Base-by-base conservation (phyloP, 2,113 vertebrate genomes). In the Equus quagga region DNA sequence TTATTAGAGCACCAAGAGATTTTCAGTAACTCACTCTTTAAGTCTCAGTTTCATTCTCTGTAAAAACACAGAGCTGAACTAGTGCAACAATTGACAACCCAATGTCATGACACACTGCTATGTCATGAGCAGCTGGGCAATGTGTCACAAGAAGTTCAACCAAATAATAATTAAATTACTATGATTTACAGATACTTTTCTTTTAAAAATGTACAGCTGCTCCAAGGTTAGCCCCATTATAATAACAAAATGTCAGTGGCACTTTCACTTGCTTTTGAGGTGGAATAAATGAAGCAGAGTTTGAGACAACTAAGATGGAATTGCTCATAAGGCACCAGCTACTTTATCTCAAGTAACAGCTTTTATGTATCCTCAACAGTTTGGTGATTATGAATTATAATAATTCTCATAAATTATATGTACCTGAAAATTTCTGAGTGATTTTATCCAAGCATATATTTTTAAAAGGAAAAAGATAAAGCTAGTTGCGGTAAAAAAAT, bases 401-500 rank as follows among this genome's bases (percentile, higher is more conserved):
- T 26, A 65, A 33, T 67, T 94, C 31, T 96, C 62, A 91, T 51
- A 89, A 83, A 89, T 96, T 78, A 88, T 31, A 70, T 41, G 84
- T 69, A 41, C 69, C 21, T 73, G 15, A 56, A 75, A 36, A 65
- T 58, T 49, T 67, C 83, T 96, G 60, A 76, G 41, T 80, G 54
- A 88, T 80, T 67, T 76, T 94, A 46, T 76, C 36, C 76, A 58
- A 60, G 26, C 12, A 69, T 64, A 54, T 23, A 4, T 67, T 84
- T 92, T 58, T 41, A 78, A 95, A 97, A 85, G 28, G 24, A n/a
- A 96, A 89, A 90, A 31, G 46, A 64, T 44, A 41, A 60, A 75
- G 21, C 13, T 79, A 67, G 33, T 31, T 76, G 56, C 1, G 15
- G 3, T 60, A 49, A 26, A 51, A 82, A 41, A 41, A 41, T 41